phyloP scores from a whole-genome alignment of 2,113 vertebrate genomes.

The Gambusia holbrooki region DNA sequence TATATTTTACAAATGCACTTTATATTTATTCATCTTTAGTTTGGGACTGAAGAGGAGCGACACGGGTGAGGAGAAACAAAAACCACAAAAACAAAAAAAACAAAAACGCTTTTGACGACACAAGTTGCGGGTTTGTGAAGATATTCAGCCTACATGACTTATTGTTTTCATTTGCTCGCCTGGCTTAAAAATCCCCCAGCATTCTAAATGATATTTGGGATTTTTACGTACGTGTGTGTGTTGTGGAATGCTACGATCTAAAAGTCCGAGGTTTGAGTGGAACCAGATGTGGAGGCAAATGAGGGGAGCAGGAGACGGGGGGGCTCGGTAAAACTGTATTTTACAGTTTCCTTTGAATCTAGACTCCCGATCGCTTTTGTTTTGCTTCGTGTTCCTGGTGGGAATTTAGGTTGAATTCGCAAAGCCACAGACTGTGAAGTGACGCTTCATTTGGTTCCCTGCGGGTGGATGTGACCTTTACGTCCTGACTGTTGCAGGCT shows the following conservation, averaged over 20 bases:
- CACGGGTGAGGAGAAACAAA: conserved; percentile 68
- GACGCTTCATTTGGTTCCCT: conserved; percentile 55
- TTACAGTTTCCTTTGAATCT: background rate
- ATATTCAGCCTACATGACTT: background rate
- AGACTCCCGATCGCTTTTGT: background rate
- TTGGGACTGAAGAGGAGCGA: conserved; percentile 71
- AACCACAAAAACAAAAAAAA: conserved; percentile 17
- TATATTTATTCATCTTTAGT: conserved; percentile 81
- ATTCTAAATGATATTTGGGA: background rate
- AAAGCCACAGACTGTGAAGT: conserved; percentile 11
- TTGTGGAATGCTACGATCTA: conserved; percentile 80
- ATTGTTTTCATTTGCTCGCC: conserved; percentile 1
- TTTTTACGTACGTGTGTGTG: conserved; percentile 34
- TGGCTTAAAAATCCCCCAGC: conserved; percentile 13
- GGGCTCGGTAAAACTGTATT: conserved; percentile 26
- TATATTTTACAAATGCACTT: conserved; percentile 80
- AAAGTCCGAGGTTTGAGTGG: conserved; percentile 84
- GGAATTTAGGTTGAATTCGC: background rate
- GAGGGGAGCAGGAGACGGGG: conserved; percentile 39
- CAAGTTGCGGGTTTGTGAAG: background rate
- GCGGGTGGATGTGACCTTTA: conserved; percentile 74
- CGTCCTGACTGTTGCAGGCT: conserved; percentile 61
- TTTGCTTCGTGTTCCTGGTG: conserved; percentile 5
- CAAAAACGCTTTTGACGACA: conserved; percentile 15
- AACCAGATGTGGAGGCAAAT: conserved; percentile 86